Evolutionary conservation across 2,888 invertebrate species (phyloP), one percentile per base, ranked within the genome.

Genomic region (Heliconius ethilla): DNA sequence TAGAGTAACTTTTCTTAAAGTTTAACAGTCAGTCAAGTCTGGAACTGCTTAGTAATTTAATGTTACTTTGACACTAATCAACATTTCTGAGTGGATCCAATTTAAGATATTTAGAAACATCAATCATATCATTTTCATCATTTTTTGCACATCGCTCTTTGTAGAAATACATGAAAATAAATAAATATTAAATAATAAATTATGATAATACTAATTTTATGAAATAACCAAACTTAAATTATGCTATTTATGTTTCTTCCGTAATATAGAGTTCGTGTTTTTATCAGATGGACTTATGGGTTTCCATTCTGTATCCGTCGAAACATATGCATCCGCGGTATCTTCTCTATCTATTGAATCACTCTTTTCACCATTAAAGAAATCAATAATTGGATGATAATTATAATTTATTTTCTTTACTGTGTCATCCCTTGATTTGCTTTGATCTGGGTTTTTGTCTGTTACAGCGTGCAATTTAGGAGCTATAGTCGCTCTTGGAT

Each of bases 351-450:
- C 94, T 81, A 92, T 92, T 22, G 91, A 89, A 70, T 90, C 88
- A 70, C 87, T 87, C 62, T 89, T 90, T 62, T 87, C 90, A 51
- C 87, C 88, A 74, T 92, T 93, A 87, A 97, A 97, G 87, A 97
- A 97, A 86, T 97, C 97, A 82, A 97, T 97, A 72, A 97, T 97
- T 2, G 97, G 97, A 89, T 97, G 97, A 85, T 97, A 97, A 86
- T 96, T 97, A 86, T 97, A 97, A 90, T 97, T 97, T 66, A 97
- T 95, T 85, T 96, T 95, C 85, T 96, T 90, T 0, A 86, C 82
- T 29, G 85, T 84, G 72, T 87, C 87, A 75, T 91, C 89, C 69
- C 86, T 87, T 5, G 79, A 81, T 59, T 84, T 85, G 74, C 83
- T 84, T 79, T 86, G 86, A 79, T 88, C 88, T 55, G 83, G 81